Conservation (phyloP, 2,113 vertebrate genomes). For the Vombatus ursinus region DNA sequence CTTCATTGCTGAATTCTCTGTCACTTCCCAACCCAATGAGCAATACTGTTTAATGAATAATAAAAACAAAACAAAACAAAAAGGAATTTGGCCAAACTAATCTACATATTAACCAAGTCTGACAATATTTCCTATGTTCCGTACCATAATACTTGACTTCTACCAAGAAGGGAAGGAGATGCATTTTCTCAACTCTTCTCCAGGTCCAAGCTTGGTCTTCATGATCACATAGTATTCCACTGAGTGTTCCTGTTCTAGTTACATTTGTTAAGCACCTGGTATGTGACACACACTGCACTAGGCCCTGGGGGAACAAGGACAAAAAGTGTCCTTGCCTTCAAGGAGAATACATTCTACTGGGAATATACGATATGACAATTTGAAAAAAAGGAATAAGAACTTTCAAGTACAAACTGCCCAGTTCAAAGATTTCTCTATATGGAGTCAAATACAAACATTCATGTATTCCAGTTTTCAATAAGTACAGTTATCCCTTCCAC, state of each 20-base stretch:
- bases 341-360: not conserved
- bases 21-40: not conserved
- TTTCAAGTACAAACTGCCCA: conserved; percentile 43
- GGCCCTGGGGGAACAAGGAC: not conserved
- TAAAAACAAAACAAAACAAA: not conserved
- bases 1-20: not conserved
- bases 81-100: not conserved
- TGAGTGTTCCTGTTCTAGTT: not conserved
- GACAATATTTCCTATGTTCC: not conserved
- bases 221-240: not conserved
- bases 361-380: not conserved
- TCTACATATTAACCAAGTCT: not conserved
- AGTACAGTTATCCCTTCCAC: not conserved
- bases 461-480: conserved; percentile 42
- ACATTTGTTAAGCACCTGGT: not conserved
- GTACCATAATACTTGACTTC: not conserved
- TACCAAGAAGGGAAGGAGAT: not conserved
- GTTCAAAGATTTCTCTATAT: conserved; percentile 46
- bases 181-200: not conserved
- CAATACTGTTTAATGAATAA: not conserved
- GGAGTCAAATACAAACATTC: conserved; percentile 68
- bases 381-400: not conserved
- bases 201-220: not conserved
- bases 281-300: not conserved
- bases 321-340: not conserved